phyloP scores from a whole-genome alignment of 2,797 vertebrate genomes.

The Glyptemys insculpta region DNA sequence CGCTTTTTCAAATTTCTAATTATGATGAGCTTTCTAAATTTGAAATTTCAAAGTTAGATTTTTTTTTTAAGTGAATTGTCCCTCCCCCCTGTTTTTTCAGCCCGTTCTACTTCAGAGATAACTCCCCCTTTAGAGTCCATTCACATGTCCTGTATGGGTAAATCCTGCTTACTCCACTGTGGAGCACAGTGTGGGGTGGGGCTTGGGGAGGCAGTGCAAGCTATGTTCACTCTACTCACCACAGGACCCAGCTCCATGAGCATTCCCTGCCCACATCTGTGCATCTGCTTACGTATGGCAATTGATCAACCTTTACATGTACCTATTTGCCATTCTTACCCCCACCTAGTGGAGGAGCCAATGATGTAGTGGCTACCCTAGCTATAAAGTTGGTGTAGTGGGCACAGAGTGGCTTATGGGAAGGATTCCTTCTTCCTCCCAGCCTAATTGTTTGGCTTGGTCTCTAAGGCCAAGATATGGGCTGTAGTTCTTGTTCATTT shows the following conservation, averaged over 20 bases:
- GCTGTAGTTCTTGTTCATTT: not conserved
- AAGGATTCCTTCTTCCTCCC: not conserved
- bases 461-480: rapidly evolving
- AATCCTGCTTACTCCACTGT: no score
- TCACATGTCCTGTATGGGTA: not conserved
- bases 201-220: not conserved
- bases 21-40: not conserved
- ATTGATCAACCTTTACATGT: not conserved
- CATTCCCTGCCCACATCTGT: not conserved
- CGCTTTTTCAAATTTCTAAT: not conserved
- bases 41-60: not conserved
- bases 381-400: not conserved
- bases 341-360: not conserved
- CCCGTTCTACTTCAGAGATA: not conserved
- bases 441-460: not conserved
- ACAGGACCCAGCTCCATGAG: not conserved
- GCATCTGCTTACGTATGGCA: not conserved
- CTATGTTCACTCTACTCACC: not conserved
- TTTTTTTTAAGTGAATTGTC: no score
- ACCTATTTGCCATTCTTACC: not conserved
- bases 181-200: not conserved
- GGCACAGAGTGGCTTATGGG: not conserved
- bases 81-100: no score
- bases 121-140: not conserved
- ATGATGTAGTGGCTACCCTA: not conserved